Percentiles rank a stretch among this genome's conserved stretches.
Conservation (phyloP, 1,140 invertebrate species). For the Lamellibrachia luymesi region DNA sequence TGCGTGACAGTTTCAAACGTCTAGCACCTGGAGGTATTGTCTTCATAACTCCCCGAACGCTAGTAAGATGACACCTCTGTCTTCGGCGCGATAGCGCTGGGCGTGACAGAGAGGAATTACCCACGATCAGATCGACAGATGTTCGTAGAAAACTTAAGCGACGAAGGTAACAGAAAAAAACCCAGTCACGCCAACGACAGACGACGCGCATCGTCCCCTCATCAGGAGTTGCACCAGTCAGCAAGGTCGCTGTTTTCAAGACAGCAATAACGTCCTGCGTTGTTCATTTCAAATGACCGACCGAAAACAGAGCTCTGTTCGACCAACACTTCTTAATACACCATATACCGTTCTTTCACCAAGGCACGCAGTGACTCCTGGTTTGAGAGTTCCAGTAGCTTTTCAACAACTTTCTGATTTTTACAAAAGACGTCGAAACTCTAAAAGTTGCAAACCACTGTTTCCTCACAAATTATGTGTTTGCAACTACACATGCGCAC, state of each 20-base stretch:
- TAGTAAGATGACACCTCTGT: not conserved
- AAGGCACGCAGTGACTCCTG: no score
- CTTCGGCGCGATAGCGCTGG: not conserved
- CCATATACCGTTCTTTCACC: no score
- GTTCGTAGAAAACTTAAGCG: not conserved
- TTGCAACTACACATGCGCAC: no score
- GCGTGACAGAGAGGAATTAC: not conserved
- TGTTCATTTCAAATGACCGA: not conserved
- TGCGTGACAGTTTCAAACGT: not conserved
- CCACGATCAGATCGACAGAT: not conserved
- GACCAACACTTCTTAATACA: no score
- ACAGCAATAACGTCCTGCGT: not conserved
- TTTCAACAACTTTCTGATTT: no score
- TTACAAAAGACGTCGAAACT: no score
- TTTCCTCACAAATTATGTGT: no score
- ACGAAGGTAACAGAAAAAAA: not conserved
- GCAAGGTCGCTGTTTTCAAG: not conserved
- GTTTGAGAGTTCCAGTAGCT: no score
- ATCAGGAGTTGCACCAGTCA: not conserved
- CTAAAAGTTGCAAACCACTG: no score
- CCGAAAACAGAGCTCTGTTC: not conserved
- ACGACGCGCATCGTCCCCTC: not conserved
- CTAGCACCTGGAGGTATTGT: not conserved
- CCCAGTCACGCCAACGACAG: not conserved
- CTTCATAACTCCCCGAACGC: not conserved